Conservation (phyloP, 2,113 vertebrate species). For the Cervus canadensis region DNA sequence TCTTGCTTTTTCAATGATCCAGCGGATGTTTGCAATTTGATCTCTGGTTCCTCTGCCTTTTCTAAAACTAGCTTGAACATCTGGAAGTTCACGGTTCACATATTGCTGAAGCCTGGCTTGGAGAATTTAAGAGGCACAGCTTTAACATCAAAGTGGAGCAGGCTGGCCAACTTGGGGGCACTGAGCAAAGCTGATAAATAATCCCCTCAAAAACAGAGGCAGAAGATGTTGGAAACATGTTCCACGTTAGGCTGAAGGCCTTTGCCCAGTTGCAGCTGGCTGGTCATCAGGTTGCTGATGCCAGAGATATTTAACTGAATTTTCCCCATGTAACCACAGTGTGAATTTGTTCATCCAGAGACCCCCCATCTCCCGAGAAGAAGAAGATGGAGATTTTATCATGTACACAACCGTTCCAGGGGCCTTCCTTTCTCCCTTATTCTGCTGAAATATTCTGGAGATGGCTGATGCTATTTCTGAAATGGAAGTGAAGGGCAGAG, state of each 20-base stretch:
- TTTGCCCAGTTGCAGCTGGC: background rate
- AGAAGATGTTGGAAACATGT: background rate
- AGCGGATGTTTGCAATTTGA: fast-evolving
- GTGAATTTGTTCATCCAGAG: background rate
- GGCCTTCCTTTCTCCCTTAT: background rate
- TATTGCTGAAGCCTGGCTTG: background rate
- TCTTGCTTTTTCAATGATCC: background rate
- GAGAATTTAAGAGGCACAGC: background rate
- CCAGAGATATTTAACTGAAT: background rate
- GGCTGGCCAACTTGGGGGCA: background rate
- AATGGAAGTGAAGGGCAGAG: background rate
- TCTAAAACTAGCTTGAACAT: background rate
- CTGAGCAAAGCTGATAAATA: background rate
- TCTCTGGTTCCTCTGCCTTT: background rate
- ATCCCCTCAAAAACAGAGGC: background rate
- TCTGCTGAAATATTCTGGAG: background rate
- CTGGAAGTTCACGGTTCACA: background rate
- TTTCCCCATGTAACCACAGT: background rate
- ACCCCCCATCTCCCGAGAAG: background rate
- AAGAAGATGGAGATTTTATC: background rate
- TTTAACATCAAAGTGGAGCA: background rate
- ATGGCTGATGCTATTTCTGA: background rate
- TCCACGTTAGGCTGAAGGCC: background rate
- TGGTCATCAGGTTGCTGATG: background rate
- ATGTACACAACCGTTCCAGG: background rate